Conservation (phyloP, 2,888 invertebrate genomes). For the Meteorus cinctellus region DNA sequence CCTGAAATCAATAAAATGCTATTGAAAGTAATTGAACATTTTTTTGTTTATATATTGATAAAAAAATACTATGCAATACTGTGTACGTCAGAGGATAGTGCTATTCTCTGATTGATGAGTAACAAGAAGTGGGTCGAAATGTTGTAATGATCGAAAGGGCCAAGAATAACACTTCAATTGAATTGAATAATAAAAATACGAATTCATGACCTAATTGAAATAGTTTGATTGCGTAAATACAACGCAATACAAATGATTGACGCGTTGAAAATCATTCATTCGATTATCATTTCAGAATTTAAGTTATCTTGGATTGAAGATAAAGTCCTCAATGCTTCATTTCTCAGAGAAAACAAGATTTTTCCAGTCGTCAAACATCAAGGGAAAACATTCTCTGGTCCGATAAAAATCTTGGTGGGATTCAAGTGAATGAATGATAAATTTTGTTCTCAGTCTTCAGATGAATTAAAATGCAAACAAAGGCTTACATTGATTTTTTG, state of each 20-base stretch:
- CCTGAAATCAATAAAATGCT: conserved; percentile 70
- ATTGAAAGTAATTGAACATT: conserved; percentile 4
- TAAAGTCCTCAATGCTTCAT: neutral
- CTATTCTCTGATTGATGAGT: conserved; percentile 3
- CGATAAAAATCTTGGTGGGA: too few species aligned
- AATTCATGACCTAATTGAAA: conserved; percentile 29
- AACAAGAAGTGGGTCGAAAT: conserved; percentile 23
- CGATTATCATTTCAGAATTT: too few species aligned
- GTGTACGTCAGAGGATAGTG: neutral
- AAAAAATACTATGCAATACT: neutral
- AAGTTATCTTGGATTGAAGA: too few species aligned
- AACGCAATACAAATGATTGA: neutral
- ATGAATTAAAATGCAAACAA: neutral
- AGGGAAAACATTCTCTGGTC: too few species aligned
- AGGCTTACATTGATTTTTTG: conserved; percentile 33
- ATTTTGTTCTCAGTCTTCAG: too few species aligned
- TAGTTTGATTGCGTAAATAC: neutral
- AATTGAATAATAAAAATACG: conserved; percentile 3
- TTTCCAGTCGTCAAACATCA: too few species aligned
- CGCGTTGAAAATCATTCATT: neutral
- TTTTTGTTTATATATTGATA: neutral
- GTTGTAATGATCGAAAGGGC: conserved; percentile 26
- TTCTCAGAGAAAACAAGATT: neutral
- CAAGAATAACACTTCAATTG: conserved; percentile 19
- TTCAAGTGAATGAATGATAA: too few species aligned